Conservation (phyloP, 1,140 invertebrate species). For the Apis cerana region DNA sequence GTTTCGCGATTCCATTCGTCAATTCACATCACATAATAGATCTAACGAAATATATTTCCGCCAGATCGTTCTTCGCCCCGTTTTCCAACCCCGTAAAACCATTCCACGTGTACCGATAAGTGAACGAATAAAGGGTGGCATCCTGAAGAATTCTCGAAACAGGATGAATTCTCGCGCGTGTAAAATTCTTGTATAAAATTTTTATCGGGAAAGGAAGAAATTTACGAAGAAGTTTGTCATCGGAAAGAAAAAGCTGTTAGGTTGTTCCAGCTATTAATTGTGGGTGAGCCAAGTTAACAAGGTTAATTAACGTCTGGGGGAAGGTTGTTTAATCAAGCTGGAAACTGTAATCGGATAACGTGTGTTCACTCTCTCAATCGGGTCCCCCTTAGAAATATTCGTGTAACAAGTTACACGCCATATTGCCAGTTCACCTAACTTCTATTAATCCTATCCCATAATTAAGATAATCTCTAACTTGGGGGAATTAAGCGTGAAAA, state of each 20-base stretch:
- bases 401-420: slow-evolving; percentile 6
- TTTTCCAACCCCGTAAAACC: too few relatives aligned
- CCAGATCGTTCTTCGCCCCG: too few relatives aligned
- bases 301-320: slow-evolving; percentile 52
- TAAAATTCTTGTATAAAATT: too few relatives aligned
- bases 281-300: slow-evolving; percentile 15
- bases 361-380: slow-evolving; percentile 45
- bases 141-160: too few relatives aligned
- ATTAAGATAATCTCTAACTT: neutral
- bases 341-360: slow-evolving; percentile 41
- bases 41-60: too few relatives aligned
- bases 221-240: slow-evolving; percentile 19
- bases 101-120: too few relatives aligned
- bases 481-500: too few relatives aligned
- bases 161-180: too few relatives aligned
- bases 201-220: too few relatives aligned
- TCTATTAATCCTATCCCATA: neutral
- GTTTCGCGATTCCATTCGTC: too few relatives aligned
- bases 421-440: neutral
- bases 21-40: too few relatives aligned
- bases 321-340: slow-evolving; percentile 44
- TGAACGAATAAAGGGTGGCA: too few relatives aligned
- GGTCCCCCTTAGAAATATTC: slow-evolving; percentile 1
- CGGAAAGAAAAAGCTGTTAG: neutral
- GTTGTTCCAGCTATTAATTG: slow-evolving; percentile 22